Evolutionary conservation across 2,797 vertebrate genomes (phyloP).

Genomic region (Hafferia zeledoni): DNA sequence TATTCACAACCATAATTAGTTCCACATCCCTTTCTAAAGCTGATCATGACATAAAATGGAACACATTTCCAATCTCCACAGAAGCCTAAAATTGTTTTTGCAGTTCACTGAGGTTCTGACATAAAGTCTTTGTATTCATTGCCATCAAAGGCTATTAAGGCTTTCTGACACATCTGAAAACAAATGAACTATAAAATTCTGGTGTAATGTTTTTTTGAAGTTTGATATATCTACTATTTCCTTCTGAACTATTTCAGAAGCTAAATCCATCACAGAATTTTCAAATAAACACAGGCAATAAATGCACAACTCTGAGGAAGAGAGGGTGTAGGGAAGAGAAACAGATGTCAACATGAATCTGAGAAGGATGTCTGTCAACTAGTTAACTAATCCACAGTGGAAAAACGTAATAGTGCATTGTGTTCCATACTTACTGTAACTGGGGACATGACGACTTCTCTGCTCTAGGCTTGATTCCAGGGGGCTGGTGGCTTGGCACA

Average conservation of each 20-base stretch:
- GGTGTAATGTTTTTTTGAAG: not conserved
- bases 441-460: slow-evolving; percentile 65
- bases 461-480: slow-evolving; percentile 55
- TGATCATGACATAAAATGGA: not conserved
- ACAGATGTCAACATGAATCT: not conserved
- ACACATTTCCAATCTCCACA: not conserved
- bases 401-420: not conserved
- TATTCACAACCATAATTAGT: not conserved
- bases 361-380: not conserved
- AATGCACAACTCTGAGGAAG: not conserved
- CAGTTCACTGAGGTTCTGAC: not conserved
- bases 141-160: not conserved
- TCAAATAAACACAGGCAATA: not conserved
- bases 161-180: not conserved
- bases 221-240: not conserved
- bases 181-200: not conserved
- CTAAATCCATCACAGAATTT: not conserved
- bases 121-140: not conserved
- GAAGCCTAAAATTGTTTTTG: not conserved
- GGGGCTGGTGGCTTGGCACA: slow-evolving; percentile 26
- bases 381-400: not conserved
- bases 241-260: not conserved
- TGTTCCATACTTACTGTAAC: slow-evolving; percentile 85
- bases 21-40: not conserved
- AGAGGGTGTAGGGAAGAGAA: not conserved